Evolutionary conservation across 92 coral and sea anemone genomes (phyloP), one percentile per base, ranked within the genome.

Genomic region (Epizoanthus illoricatus): DNA sequence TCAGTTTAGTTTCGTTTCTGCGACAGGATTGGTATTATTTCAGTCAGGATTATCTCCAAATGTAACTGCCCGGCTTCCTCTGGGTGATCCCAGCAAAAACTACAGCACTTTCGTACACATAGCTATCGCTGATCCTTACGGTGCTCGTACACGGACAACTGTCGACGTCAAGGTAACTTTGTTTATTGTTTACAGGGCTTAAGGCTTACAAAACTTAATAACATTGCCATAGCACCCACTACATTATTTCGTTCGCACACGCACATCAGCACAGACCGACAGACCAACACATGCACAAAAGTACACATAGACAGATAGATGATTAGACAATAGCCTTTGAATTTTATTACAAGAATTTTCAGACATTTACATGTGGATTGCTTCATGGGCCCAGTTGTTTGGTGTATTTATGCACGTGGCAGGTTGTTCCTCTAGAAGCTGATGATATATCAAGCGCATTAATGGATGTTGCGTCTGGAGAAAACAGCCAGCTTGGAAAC

Each of bases 351-450:
- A 45, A 45, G 49, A 5, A 2, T 7, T 45, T 45, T 45, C 7
- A 45, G 49, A 45, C 49, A 45, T 5, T 5, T 45, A 45, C 49
- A 45, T 7, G 56, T 52, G 56, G 12, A 52, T 52, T 52, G 11
- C 12, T 9, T 52, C 15, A 10, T 52, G 56, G 56, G 12, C 11
- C 56, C 15, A 52, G 56, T 52, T 39, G 16, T 23, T 64, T 23
- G 28, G 69, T 23, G 5, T 23, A 20, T 21, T 13, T 10, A 16
- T 0, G 4, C 52, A 47, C 40, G 3, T 69, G 8, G 28, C 19
- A 92, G 97, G 97, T 92, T 58, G 78, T 83, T 24, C 89, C 97
- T 28, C 75, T 92, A 73, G 82, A 83, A 54, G 76, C 90, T n/a
- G 55, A 79, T 18, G 90, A 93, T 71, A 76, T 93, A 21, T 79